phyloP scores from a whole-genome alignment of 2,888 invertebrate species.

The Zonitis immaculata region DNA sequence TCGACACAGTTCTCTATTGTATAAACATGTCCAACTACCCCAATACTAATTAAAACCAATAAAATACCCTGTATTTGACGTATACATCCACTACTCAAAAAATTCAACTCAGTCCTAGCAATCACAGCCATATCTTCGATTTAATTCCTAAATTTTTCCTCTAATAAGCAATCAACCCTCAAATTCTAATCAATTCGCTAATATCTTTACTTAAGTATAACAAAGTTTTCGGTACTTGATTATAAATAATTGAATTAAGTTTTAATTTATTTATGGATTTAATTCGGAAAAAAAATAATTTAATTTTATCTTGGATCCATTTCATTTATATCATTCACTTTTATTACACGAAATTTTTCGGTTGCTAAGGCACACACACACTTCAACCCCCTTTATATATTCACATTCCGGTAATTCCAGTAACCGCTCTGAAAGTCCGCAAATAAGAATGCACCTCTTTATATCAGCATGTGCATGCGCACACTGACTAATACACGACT shows the following conservation, averaged over 20 bases:
- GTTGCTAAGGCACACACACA: constrained; percentile 37
- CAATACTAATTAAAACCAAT: constrained; percentile 31
- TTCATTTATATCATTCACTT: constrained; percentile 2
- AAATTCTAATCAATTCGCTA: no score
- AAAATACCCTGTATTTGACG: constrained; percentile 34
- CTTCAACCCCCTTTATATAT: constrained; percentile 27
- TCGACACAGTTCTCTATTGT: constrained; percentile 48
- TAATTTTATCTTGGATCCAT: constrained; percentile 26
- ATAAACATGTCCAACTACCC: constrained; percentile 25
- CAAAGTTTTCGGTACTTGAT: no score
- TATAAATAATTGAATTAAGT: no score
- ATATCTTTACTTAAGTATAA: no score
- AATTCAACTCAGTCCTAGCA: constrained; percentile 28
- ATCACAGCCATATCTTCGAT: constrained; percentile 35
- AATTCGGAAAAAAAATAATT: no score
- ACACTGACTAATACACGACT: no score
- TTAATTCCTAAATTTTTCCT: no score
- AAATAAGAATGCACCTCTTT: not conserved
- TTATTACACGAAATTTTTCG: constrained; percentile 8
- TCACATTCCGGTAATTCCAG: constrained; percentile 31
- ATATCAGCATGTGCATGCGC: constrained; percentile 20
- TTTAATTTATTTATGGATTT: no score
- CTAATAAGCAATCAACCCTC: not conserved
- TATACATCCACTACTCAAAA: constrained; percentile 23
- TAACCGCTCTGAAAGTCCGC: constrained; percentile 16